A percentile compares a stretch with the other conserved stretches of the same genome.
Evolutionary conservation across 2,888 invertebrate species (phyloP).

Genomic region (Drosophila kambysellisi): DNA sequence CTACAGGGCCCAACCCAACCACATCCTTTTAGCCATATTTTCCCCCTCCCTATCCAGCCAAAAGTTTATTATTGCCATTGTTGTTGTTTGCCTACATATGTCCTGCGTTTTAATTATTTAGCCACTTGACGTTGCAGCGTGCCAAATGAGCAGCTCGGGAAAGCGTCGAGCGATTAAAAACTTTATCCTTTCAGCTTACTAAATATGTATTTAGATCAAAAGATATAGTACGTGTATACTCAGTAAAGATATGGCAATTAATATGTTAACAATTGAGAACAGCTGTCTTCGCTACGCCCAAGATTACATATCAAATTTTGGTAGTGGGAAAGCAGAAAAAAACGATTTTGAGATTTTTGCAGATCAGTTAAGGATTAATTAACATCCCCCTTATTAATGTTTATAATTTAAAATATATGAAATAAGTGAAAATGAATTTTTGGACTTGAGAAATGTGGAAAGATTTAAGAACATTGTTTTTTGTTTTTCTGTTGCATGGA

Average conservation of each 20-base stretch:
- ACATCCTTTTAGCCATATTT: slow-evolving; percentile 1
- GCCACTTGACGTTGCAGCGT: slow-evolving; percentile 35
- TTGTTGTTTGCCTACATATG: slow-evolving; percentile 33
- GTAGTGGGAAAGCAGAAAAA: not conserved
- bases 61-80: slow-evolving; percentile 73
- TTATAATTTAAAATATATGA: not conserved
- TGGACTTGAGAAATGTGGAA: not conserved
- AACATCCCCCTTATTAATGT: not conserved
- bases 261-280: not conserved
- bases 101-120: slow-evolving; percentile 51
- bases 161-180: slow-evolving; percentile 44
- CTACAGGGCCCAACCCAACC: slow-evolving; percentile 20
- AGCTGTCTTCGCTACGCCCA: not conserved
- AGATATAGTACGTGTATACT: not conserved
- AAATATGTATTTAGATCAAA: not conserved
- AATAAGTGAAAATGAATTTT: too few relatives aligned
- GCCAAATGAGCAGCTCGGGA: slow-evolving; percentile 24
- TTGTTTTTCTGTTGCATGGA: too few relatives aligned
- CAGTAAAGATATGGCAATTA: not conserved
- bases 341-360: not conserved
- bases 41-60: not conserved
- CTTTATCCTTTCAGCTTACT: slow-evolving; percentile 3
- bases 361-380: not conserved
- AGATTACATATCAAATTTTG: not conserved
- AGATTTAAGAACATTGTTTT: not conserved